Evolutionary conservation across 1,140 invertebrate genomes (phyloP).

Genomic region (Euura lappo): DNA sequence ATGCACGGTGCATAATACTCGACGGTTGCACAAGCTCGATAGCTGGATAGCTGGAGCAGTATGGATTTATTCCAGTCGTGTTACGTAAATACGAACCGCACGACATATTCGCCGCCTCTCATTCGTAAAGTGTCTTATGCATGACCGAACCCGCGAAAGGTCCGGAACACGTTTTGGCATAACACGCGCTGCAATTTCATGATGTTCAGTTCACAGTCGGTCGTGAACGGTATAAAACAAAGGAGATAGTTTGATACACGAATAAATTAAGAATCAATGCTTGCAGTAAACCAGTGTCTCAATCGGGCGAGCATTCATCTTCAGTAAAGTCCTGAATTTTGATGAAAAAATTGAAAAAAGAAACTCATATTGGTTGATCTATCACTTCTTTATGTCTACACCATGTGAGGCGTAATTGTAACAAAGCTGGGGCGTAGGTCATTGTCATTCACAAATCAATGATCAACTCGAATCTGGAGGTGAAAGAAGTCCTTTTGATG

Average conservation of each 20-base stretch:
- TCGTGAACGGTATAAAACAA: neutral
- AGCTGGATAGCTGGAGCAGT: neutral
- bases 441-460: neutral
- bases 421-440: neutral
- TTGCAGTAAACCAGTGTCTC: too few species aligned
- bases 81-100: slow-evolving; percentile 1
- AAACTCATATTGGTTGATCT: too few species aligned
- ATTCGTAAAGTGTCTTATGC: slow-evolving; percentile 12
- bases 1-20: slow-evolving; percentile 4
- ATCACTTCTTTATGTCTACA: neutral
- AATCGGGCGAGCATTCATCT: too few species aligned
- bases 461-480: neutral
- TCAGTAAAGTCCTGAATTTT: too few species aligned
- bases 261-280: too few species aligned
- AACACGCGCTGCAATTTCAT: neutral
- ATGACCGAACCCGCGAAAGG: neutral
- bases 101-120: slow-evolving; percentile 3
- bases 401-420: neutral
- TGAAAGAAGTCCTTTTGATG: neutral
- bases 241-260: too few species aligned
- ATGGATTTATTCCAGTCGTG: slow-evolving; percentile 16
- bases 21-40: slow-evolving; percentile 4
- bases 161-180: neutral
- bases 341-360: too few species aligned
- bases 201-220: neutral